phyloP scores from a whole-genome alignment of 2,797 vertebrate species.

The Sebastiscus albofasciatus region DNA sequence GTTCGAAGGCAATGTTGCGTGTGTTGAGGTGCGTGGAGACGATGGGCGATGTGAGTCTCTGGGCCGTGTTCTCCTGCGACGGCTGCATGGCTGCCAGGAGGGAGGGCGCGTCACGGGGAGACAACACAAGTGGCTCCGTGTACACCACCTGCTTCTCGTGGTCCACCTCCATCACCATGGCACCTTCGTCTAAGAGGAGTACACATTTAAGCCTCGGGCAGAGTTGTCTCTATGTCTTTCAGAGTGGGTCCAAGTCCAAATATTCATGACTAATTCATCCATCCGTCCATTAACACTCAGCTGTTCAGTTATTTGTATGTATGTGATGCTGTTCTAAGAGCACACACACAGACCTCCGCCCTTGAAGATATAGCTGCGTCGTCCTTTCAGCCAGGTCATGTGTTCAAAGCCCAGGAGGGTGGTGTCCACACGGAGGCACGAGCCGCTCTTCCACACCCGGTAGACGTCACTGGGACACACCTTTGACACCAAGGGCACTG shows the following conservation, averaged over 20 bases:
- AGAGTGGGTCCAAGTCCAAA: too few species aligned
- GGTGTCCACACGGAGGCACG: slow-evolving; percentile 94
- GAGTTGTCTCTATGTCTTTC: background rate
- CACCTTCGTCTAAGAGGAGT: slow-evolving; percentile 86
- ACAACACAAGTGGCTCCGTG: slow-evolving; percentile 89
- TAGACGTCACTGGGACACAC: slow-evolving; percentile 97
- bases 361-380: slow-evolving; percentile 96
- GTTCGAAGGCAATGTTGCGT: slow-evolving; percentile 94
- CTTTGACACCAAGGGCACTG: slow-evolving; percentile 95
- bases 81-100: slow-evolving; percentile 95
- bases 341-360: slow-evolving; percentile 86
- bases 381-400: slow-evolving; percentile 97
- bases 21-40: slow-evolving; percentile 97
- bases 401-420: slow-evolving; percentile 96
- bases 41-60: slow-evolving; percentile 92
- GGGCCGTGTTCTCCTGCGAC: slow-evolving; percentile 92
- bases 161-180: slow-evolving; percentile 97
- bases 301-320: background rate
- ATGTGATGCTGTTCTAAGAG: background rate
- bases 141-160: slow-evolving; percentile 97
- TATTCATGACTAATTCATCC: background rate
- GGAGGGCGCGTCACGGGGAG: slow-evolving; percentile 88
- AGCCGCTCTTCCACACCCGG: slow-evolving; percentile 95
- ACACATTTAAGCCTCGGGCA: background rate
- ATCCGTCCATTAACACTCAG: background rate